Base-by-base conservation (phyloP, 2,888 invertebrate species). In the Trichopoda pennipes region DNA sequence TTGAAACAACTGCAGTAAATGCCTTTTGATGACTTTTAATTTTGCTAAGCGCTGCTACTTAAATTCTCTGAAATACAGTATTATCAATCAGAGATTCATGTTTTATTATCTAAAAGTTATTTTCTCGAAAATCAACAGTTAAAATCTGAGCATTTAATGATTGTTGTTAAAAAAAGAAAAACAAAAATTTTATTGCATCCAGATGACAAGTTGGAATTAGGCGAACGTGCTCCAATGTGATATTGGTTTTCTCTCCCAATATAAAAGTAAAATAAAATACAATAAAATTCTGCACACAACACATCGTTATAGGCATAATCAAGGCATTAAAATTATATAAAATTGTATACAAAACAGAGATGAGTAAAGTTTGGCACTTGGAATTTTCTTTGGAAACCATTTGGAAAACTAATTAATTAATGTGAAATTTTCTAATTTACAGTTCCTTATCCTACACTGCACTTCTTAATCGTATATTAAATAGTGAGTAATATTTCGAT, bases 191-290 rank as follows among this genome's bases (percentile, higher is more conserved):
- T 47, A 55, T 63, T 69, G 61, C 42, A 58, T 78, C 51, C 19
- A n/a, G 32, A 49, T 21, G 75, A 70, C 63, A 80, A 80, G 56
- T 70, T 80, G 64, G 70, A 80, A 80, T 80, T 80, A 75, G 38
- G 53, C 56, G 75, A 80, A 80, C 75, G 80, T 80, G 80, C 64
- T 58, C 47, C 70, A 75, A 79, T 60, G 73, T 79, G 60, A 14
- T 28, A 12, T 23, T 44, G 16, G 16, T 44, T 14, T 21, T 23
- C 19, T 23, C n/a, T 21, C 7, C 4, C 14, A 10, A 21, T 44
- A 21, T 53, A 66, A 35, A 55, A 60, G 53, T 49, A 69, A 63
- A 12, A n/a, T 47, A 66, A 58, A 58, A 68, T 68, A 32, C 21
- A 53, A 69, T 69, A 69, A 76, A 69, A 76, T 60, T 76, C 47